phyloP scores from a whole-genome alignment of 2,797 vertebrate genomes.

The Cheirogaleus major region DNA sequence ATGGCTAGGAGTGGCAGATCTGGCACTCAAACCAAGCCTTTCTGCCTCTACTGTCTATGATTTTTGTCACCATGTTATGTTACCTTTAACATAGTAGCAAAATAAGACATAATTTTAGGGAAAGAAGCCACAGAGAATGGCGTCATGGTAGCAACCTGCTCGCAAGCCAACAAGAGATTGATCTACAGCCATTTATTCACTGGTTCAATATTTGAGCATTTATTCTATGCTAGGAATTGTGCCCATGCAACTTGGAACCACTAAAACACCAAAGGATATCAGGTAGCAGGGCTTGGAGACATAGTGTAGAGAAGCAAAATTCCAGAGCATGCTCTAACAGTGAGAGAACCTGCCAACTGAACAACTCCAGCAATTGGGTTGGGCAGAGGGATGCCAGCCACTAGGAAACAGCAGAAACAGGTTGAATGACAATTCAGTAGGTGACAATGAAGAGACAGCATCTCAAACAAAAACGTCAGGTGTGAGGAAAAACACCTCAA shows the following conservation, averaged over 20 bases:
- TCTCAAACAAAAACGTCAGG: background rate
- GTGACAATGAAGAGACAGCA: background rate
- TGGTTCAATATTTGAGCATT: constrained; percentile 11
- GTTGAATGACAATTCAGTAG: background rate
- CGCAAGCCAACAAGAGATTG: constrained; percentile 8
- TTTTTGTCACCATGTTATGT: background rate
- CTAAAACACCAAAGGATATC: constrained; percentile 22
- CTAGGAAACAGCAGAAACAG: background rate
- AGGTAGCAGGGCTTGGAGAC: background rate
- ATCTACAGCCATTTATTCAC: background rate
- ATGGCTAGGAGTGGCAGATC: background rate
- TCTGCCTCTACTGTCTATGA: background rate
- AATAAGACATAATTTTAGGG: background rate
- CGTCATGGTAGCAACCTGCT: background rate
- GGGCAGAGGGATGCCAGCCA: no score
- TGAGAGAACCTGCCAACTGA: background rate
- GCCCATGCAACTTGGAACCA: background rate
- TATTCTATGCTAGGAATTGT: constrained; percentile 14
- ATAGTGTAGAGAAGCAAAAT: background rate
- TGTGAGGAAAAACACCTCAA: background rate
- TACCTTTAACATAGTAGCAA: background rate
- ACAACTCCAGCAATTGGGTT: background rate
- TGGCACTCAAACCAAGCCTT: background rate
- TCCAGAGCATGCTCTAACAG: background rate
- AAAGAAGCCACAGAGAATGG: background rate